These are phyloP conservation scores for Stomatorhinus ivindoensis DNA, from an alignment of 2,113 vertebrate genomes.

Conservation along the genomic window DNA sequence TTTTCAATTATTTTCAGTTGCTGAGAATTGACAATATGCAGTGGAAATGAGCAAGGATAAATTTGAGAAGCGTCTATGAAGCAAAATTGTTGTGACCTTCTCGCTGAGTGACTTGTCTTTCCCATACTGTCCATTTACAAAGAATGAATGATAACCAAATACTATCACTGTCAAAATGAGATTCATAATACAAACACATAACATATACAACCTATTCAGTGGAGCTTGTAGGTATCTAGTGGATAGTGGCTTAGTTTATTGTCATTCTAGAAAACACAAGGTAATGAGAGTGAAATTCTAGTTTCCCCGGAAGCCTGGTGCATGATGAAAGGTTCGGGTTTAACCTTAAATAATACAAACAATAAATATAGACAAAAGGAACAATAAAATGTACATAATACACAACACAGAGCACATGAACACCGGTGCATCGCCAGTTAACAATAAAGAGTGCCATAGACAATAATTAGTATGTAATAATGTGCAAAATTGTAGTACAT, in stretches of 20 bases:
- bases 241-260: background rate
- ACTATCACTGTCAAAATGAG: background rate
- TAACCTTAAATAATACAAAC: background rate
- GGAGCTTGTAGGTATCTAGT: too few species aligned
- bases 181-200: background rate
- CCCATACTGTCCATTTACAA: background rate
- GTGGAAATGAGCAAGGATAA: background rate
- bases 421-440: background rate
- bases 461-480: background rate
- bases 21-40: background rate
- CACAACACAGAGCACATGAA: background rate
- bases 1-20: background rate
- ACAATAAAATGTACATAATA: background rate
- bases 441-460: background rate
- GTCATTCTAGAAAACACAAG: background rate
- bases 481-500: background rate
- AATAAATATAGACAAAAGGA: background rate
- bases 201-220: background rate
- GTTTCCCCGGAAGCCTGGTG: background rate
- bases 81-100: background rate
- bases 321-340: background rate
- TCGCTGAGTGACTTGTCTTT: background rate
- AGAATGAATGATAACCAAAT: background rate
- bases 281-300: background rate
- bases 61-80: background rate